Base-by-base conservation (phyloP, 2,113 vertebrate genomes). In the Syngnathus floridae region DNA sequence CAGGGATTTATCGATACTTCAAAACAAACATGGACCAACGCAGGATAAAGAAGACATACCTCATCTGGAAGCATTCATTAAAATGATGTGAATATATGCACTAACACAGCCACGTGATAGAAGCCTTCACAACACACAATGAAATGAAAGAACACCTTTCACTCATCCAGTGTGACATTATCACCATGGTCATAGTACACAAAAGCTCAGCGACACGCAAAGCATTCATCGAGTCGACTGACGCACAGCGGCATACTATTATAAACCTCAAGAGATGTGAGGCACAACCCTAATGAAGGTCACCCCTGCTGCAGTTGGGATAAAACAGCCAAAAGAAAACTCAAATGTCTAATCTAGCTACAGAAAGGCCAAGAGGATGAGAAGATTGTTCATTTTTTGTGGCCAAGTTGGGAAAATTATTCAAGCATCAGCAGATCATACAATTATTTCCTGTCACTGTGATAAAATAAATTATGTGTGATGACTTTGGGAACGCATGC, bases 271-370 rank as follows among this genome's bases (percentile, higher is more conserved):
- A 82, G 66, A 82, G 83, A 79, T 79, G 75, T 38, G 56, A 80
- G 72, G 66, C 38, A 76, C 73, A 75, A 71, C 72, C 75, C 75
- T 63, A 73, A 79, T 83, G 80, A 87, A 86, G 81, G 79, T 83
- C 77, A 82, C 72, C 72, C 71, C 74, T 56, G 73, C 65, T 65
- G 66, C 68, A 69, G 17, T n/a, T 68, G 58, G 35, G 78, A 83
- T 79, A 68, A 73, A 71, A 69, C 46, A 58, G 55, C 67, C 62
- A 10, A 62, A 75, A 66, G 64, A 49, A 82, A 77, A 76, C 65
- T n/a, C 62, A 80, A 65, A 60, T 76, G 75, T 80, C 48, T 71
- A 71, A 79, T 73, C 71, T 70, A 41, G 41, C 36, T 8, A 52
- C 62, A n/a, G 48, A 79, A 43, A 67, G 69, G 69, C 26, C 66